phyloP scores from a whole-genome alignment of 2,888 invertebrate genomes.

The Macrosiphum euphorbiae region DNA sequence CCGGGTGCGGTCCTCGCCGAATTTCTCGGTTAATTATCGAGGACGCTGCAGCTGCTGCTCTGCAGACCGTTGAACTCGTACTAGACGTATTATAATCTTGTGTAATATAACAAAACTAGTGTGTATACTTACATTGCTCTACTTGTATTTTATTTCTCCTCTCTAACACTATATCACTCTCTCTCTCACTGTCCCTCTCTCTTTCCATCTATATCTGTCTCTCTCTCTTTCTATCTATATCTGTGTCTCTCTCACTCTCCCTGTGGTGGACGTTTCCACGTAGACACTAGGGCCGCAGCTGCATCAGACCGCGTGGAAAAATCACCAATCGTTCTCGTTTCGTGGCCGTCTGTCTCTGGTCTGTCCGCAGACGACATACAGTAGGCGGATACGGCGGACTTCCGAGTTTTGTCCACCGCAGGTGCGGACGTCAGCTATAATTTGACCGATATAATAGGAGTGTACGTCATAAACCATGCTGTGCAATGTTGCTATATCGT shows the following conservation, averaged over 20 bases:
- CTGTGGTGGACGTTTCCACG: neutral
- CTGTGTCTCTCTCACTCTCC: neutral
- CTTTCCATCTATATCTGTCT: no score
- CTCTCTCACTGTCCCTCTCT: neutral
- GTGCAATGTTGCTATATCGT: no score
- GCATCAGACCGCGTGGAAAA: neutral
- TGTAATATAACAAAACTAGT: neutral
- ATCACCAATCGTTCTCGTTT: neutral
- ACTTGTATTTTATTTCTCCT: neutral
- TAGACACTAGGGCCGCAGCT: neutral
- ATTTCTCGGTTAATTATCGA: conserved; percentile 60
- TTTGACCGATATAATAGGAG: neutral
- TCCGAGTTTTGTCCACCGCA: neutral
- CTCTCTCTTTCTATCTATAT: no score
- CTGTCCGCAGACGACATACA: neutral
- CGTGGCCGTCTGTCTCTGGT: neutral
- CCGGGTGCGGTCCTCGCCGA: conserved; percentile 36
- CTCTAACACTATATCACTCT: neutral
- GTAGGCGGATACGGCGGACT: neutral
- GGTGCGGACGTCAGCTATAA: neutral
- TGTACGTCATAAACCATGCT: neutral
- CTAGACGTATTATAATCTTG: neutral
- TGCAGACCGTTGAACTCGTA: conserved; percentile 42
- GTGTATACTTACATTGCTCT: neutral
- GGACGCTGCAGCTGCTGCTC: neutral